Conservation (phyloP, 2,113 vertebrate species). For the Myrmophylax atrothorax region DNA sequence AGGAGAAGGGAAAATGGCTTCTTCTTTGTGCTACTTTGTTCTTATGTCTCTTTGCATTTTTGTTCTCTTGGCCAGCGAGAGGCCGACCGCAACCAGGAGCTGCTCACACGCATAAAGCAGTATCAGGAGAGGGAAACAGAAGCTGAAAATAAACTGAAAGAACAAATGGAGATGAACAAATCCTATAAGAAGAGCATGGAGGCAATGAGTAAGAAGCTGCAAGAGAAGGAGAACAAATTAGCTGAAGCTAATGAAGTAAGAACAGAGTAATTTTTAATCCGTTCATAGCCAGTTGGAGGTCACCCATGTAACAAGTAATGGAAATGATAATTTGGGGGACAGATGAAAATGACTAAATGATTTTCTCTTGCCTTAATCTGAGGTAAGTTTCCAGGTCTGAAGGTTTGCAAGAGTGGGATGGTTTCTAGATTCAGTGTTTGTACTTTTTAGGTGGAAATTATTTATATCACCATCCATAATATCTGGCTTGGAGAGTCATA, state of each 20-base stretch:
- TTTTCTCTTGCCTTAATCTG: background rate
- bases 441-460: background rate
- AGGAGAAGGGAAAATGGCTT: background rate
- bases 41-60: background rate
- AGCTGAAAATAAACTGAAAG: constrained; percentile 75
- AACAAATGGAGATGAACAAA: constrained; percentile 81
- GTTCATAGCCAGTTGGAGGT: background rate
- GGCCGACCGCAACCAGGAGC: constrained; percentile 88
- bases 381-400: background rate
- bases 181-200: constrained; percentile 81
- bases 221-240: constrained; percentile 83
- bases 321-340: background rate
- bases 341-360: background rate
- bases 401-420: background rate
- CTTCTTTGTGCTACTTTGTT: background rate
- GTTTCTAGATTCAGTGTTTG: background rate
- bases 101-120: constrained; percentile 82
- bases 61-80: constrained; percentile 77
- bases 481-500: background rate
- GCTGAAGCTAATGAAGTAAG: constrained; percentile 84
- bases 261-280: background rate
- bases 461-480: background rate
- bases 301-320: background rate
- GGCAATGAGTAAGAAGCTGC: constrained; percentile 78
- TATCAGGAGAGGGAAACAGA: constrained; percentile 83